Conservation (phyloP, 2,113 vertebrate genomes). For the Dendrocopos noguchii region DNA sequence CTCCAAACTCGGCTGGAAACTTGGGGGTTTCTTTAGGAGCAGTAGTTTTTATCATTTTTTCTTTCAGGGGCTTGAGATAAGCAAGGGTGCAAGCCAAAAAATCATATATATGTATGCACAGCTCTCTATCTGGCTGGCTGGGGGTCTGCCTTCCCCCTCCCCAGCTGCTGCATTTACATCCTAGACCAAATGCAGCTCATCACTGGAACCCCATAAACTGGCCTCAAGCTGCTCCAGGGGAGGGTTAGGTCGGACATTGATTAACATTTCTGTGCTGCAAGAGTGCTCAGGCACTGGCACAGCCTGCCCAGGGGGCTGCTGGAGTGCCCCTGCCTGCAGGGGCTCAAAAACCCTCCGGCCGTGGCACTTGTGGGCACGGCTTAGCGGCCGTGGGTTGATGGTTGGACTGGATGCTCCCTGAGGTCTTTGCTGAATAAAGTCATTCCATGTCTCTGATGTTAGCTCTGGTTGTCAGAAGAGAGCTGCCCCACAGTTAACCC, state of each 20-base stretch:
- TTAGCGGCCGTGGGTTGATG: too few relatives aligned
- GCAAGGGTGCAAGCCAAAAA: constrained; percentile 59
- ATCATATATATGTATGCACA: not conserved
- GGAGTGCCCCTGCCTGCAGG: too few relatives aligned
- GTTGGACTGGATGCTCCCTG: too few relatives aligned
- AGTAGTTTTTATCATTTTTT: not conserved
- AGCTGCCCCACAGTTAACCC: not conserved
- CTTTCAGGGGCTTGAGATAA: constrained; percentile 66
- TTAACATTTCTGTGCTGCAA: too few relatives aligned
- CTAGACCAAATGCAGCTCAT: not conserved
- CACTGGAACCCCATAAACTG: not conserved
- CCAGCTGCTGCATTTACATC: constrained; percentile 29
- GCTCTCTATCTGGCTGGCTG: not conserved
- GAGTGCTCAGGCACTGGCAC: too few relatives aligned
- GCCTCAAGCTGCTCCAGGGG: not conserved
- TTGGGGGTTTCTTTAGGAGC: constrained; percentile 15
- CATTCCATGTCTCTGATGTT: too few relatives aligned
- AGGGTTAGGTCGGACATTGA: too few relatives aligned
- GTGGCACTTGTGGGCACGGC: too few relatives aligned
- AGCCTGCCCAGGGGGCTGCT: too few relatives aligned
- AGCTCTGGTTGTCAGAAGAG: too few relatives aligned
- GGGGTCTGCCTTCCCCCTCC: not conserved
- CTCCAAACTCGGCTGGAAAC: constrained; percentile 76
- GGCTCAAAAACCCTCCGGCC: too few relatives aligned
- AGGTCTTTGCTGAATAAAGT: too few relatives aligned